Conservation (phyloP, 1,140 invertebrate genomes). For the Polypedilum pembai region DNA sequence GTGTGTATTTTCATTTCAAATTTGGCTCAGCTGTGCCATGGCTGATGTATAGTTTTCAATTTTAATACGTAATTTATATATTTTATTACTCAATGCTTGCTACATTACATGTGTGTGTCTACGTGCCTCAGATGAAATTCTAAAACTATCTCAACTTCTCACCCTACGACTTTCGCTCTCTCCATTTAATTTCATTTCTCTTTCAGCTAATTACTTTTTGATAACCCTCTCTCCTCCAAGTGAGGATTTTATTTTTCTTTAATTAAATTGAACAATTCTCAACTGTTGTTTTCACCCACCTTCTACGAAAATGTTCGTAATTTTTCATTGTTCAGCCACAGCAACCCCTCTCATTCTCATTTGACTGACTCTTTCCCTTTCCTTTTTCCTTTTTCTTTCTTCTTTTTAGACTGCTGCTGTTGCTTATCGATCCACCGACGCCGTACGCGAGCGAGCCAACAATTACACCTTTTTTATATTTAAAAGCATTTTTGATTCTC, state of each 20-base stretch:
- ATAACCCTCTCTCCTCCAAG: constrained; percentile 11
- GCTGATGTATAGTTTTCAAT: constrained; percentile 6
- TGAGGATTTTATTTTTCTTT: constrained; percentile 14
- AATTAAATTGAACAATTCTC: constrained; percentile 28
- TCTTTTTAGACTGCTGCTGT: constrained; percentile 1
- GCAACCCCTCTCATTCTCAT: not conserved
- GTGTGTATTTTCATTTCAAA: constrained; percentile 4
- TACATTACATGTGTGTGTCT: not conserved
- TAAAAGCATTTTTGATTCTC: not conserved
- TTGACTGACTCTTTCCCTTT: not conserved
- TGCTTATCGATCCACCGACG: not conserved
- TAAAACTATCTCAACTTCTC: not conserved
- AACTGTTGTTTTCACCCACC: constrained; percentile 16
- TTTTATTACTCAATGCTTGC: not conserved
- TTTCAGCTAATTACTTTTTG: constrained; percentile 26
- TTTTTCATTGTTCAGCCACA: not conserved
- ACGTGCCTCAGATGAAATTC: not conserved
- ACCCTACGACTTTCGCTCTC: not conserved
- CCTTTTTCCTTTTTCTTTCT: not conserved
- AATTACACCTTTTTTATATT: constrained; percentile 12
- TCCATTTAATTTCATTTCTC: not conserved
- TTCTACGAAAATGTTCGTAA: not conserved
- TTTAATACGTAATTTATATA: constrained; percentile 9
- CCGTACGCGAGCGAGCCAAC: not conserved
- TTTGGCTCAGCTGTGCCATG: not conserved